phyloP scores from a whole-genome alignment of 2,888 invertebrate genomes.

The Nephrotoma guestfalica region DNA sequence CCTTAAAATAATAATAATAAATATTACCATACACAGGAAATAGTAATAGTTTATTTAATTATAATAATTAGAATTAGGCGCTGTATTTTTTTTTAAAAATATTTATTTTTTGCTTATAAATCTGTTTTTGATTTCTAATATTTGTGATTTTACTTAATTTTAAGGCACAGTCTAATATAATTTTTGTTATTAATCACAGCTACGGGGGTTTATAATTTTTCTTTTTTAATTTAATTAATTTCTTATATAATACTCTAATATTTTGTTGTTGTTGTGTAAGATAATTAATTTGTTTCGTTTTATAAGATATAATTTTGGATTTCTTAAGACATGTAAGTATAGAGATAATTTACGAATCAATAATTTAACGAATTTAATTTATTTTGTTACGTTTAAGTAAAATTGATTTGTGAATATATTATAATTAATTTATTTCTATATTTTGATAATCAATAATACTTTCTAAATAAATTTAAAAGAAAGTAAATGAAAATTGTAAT shows the following conservation, averaged over 20 bases:
- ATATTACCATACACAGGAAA: not conserved
- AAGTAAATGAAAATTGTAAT: not conserved
- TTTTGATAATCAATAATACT: not conserved
- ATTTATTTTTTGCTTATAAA: not conserved
- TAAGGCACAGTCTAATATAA: conserved; percentile 1
- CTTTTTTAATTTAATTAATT: not conserved
- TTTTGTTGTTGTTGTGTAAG: not conserved
- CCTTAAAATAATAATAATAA: not conserved
- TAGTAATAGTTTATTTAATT: not conserved
- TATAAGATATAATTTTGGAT: not conserved
- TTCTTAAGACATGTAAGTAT: not conserved
- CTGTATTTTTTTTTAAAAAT: not conserved
- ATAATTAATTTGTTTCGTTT: not conserved
- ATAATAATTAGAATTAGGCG: not conserved
- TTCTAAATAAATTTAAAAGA: not conserved
- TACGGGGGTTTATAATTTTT: not conserved
- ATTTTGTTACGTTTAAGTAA: not conserved
- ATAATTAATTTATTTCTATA: not conserved
- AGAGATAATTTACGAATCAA: not conserved
- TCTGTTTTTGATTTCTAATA: not conserved
- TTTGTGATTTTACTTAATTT: not conserved
- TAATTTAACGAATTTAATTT: not conserved
- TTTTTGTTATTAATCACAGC: conserved; percentile 1
- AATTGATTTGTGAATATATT: not conserved
- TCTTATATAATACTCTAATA: not conserved